Percentiles rank a stretch among this genome's conserved stretches.
These are phyloP conservation scores for Apis florea DNA, from an alignment of 1,140 invertebrate genomes.

Conservation along the genomic window DNA sequence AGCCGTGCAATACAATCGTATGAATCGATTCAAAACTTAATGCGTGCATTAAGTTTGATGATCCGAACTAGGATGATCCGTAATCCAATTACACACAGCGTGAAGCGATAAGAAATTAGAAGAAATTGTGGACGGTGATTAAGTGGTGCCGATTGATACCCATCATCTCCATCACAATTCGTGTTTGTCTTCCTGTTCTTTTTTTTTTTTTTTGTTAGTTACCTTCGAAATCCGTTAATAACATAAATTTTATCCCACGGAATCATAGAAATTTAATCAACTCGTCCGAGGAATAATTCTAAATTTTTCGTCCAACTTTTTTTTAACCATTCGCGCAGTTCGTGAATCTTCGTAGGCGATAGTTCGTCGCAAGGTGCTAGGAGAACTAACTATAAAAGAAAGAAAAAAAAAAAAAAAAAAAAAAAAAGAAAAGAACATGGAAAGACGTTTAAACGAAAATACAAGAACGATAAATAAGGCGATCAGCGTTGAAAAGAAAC, in stretches of 20 bases:
- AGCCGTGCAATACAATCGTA: background rate
- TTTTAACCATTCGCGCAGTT: background rate
- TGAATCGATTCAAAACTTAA: background rate
- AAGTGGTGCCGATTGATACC: background rate
- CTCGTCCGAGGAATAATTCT: conserved; percentile 24
- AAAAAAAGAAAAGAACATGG: too few relatives aligned
- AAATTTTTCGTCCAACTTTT: background rate
- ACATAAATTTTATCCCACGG: conserved; percentile 2
- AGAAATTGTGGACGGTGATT: conserved; percentile 39
- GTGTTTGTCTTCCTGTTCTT: conserved; percentile 6
- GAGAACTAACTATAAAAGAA: background rate
- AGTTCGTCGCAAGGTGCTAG: background rate
- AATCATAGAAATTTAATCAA: background rate
- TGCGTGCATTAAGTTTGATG: too few relatives aligned
- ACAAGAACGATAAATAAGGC: conserved; percentile 13
- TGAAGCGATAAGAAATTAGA: background rate
- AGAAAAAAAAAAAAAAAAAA: too few relatives aligned
- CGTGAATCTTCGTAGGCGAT: background rate
- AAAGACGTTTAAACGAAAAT: conserved; percentile 9
- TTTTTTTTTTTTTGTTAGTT: conserved; percentile 44
- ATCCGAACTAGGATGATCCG: background rate
- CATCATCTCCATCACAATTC: too few relatives aligned
- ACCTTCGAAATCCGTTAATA: background rate
- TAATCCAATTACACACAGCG: background rate
- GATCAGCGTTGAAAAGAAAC: background rate